These are phyloP conservation scores for Forbesichthys papilliferus DNA, from an alignment of 2,113 vertebrate genomes.

Conservation along the genomic window DNA sequence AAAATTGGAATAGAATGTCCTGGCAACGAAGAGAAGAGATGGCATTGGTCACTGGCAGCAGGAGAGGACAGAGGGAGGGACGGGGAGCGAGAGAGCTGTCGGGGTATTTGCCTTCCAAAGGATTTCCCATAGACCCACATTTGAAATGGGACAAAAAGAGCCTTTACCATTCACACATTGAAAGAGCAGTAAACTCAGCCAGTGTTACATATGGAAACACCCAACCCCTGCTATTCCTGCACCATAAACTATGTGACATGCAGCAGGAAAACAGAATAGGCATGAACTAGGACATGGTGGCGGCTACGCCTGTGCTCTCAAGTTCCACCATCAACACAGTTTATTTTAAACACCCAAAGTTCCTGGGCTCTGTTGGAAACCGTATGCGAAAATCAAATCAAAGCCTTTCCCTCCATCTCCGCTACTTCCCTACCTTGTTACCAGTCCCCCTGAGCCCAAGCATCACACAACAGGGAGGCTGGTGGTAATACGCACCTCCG, in stretches of 20 bases:
- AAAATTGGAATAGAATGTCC: conserved; percentile 78
- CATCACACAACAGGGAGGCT: conserved; percentile 63
- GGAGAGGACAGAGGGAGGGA: conserved; percentile 57
- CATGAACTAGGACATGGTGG: conserved; percentile 69
- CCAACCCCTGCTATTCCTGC: conserved; percentile 50
- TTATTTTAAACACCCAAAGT: conserved; percentile 75
- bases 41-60: conserved; percentile 70
- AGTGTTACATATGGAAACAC: conserved; percentile 54
- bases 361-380: conserved; percentile 58
- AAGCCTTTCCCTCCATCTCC: conserved; percentile 54
- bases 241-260: conserved; percentile 62
- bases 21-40: conserved; percentile 68
- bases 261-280: conserved; percentile 58
- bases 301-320: conserved; percentile 61
- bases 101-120: conserved; percentile 67
- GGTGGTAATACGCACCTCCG: conserved; percentile 80
- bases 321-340: conserved; percentile 62
- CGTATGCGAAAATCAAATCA: conserved; percentile 67
- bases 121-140: conserved; percentile 74
- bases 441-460: conserved; percentile 62
- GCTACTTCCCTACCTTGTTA: conserved; percentile 55
- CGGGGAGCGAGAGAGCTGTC: conserved; percentile 44
- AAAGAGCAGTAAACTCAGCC: conserved; percentile 72
- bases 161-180: conserved; percentile 69
- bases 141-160: conserved; percentile 57